These are phyloP conservation scores for Myotis vivesi DNA, from an alignment of 2,797 vertebrate species.

Conservation along the genomic window DNA sequence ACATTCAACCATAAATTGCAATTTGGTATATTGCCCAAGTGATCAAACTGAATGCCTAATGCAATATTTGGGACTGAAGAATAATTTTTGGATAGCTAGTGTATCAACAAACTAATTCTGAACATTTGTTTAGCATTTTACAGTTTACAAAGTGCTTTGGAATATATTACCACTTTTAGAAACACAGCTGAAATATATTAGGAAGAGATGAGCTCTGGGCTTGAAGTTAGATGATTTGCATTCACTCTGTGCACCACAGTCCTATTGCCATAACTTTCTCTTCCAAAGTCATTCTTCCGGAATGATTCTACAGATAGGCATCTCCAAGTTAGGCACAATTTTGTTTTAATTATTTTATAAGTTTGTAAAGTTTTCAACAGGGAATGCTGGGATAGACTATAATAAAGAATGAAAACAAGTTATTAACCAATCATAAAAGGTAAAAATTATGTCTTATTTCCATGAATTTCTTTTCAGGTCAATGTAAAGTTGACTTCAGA, in stretches of 20 bases:
- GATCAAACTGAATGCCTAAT: slow-evolving; percentile 38
- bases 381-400: neutral
- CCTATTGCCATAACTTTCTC: neutral
- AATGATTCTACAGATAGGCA: neutral
- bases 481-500: neutral
- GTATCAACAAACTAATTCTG: slow-evolving; percentile 39
- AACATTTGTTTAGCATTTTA: slow-evolving; percentile 45
- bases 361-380: neutral
- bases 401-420: neutral
- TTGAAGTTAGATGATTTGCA: neutral
- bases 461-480: neutral
- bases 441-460: neutral
- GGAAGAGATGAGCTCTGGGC: neutral
- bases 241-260: neutral
- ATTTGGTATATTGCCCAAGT: slow-evolving; percentile 40
- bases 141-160: slow-evolving; percentile 33
- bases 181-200: slow-evolving; percentile 42
- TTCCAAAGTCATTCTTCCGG: neutral
- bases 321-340: neutral
- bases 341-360: neutral
- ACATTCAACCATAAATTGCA: slow-evolving; percentile 42
- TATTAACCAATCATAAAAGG: neutral
- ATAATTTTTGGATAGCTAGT: slow-evolving; percentile 9
- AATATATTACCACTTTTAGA: slow-evolving; percentile 54
- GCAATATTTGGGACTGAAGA: neutral